These are phyloP conservation scores for Pygoscelis antarcticus DNA, from an alignment of 2,113 vertebrate genomes.

Conservation along the genomic window DNA sequence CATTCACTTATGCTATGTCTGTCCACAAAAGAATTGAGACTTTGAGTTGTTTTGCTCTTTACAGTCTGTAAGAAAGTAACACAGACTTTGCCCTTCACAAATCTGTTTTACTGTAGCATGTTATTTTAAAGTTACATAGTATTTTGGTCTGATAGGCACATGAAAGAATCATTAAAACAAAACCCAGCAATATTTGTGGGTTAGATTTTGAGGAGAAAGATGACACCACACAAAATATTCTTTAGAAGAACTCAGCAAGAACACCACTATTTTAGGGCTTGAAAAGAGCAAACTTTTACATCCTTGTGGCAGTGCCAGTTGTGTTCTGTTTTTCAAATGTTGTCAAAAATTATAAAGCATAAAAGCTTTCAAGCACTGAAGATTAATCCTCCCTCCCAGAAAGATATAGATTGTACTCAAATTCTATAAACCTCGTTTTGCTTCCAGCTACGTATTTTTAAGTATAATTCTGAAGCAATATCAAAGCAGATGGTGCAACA, in stretches of 20 bases:
- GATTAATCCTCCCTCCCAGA: slow-evolving; percentile 80
- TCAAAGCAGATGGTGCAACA: slow-evolving; percentile 69
- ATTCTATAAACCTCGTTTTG: slow-evolving; percentile 74
- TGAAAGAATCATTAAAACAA: background rate
- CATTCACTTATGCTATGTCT: background rate
- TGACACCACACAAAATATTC: background rate
- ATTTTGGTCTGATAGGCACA: background rate
- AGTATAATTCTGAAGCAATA: slow-evolving; percentile 72
- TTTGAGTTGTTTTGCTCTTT: background rate
- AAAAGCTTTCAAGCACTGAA: slow-evolving; percentile 78
- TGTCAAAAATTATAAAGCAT: slow-evolving; percentile 81
- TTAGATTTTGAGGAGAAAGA: slow-evolving; percentile 10
- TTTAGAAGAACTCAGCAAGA: slow-evolving; percentile 20
- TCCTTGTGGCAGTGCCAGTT: slow-evolving; percentile 57
- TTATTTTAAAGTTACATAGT: background rate
- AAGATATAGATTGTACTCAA: slow-evolving; percentile 83
- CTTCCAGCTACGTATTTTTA: slow-evolving; percentile 77
- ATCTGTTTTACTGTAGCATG: background rate
- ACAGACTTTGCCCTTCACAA: background rate
- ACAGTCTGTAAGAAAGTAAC: background rate
- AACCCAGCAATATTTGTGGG: background rate
- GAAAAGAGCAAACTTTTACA: slow-evolving; percentile 61
- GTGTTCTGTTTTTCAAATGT: slow-evolving; percentile 68
- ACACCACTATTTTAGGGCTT: slow-evolving; percentile 2
- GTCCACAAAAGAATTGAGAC: background rate